A percentile compares a stretch with the other conserved stretches of the same genome.
Conservation (phyloP, 2,888 invertebrate genomes). For the Temnothorax ravouxi region DNA sequence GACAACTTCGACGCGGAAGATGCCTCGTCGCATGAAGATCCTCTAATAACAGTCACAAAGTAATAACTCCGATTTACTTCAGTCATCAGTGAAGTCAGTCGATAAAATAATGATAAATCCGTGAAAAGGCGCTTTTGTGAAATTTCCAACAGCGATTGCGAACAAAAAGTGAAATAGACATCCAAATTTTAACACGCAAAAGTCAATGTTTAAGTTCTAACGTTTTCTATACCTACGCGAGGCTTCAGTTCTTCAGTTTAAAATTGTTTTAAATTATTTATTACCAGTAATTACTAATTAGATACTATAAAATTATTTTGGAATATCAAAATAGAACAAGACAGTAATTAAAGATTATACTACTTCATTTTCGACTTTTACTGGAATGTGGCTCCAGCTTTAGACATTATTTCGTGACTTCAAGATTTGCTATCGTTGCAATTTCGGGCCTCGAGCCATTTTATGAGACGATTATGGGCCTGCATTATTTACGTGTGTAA, state of each 20-base stretch:
- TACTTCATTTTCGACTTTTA: not conserved
- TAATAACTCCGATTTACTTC: slow-evolving; percentile 24
- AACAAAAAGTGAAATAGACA: not conserved
- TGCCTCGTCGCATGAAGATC: slow-evolving; percentile 42
- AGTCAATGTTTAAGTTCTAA: not conserved
- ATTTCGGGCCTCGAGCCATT: not conserved
- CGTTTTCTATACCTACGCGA: not conserved
- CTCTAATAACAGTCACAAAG: slow-evolving; percentile 39
- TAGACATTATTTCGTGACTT: not conserved
- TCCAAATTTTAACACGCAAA: slow-evolving; percentile 1
- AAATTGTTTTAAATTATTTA: not conserved
- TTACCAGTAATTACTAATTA: not conserved
- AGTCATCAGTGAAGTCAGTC: not conserved
- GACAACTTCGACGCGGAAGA: slow-evolving; percentile 34
- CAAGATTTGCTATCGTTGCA: not conserved
- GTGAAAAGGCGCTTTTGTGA: not conserved
- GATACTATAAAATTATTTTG: not conserved
- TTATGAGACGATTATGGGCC: not conserved
- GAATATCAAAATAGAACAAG: not conserved
- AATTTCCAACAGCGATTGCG: not conserved
- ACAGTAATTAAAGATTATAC: not conserved
- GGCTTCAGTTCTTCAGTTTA: not conserved
- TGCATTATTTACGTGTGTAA: slow-evolving; percentile 77
- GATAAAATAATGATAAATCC: slow-evolving; percentile 23
- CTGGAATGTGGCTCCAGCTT: not conserved